These are phyloP conservation scores for Drosophila kuntzei DNA, from an alignment of 2,888 invertebrate species.

Conservation along the genomic window DNA sequence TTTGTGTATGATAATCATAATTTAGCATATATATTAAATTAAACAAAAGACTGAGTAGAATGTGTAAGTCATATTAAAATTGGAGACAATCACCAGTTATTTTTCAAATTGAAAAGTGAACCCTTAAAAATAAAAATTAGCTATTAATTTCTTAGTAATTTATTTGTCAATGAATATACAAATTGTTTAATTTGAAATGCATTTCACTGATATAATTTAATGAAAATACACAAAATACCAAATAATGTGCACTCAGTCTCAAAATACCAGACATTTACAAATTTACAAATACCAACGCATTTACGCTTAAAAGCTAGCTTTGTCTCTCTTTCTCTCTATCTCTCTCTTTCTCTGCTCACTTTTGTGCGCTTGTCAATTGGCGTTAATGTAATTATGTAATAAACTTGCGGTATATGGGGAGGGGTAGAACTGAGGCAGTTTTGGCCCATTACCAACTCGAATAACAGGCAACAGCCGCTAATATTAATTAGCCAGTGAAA, in stretches of 20 bases:
- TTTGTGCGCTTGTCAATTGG: too few species aligned
- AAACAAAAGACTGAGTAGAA: too few species aligned
- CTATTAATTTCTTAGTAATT: not conserved
- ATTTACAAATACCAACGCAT: not conserved
- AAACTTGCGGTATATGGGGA: slow-evolving; percentile 45
- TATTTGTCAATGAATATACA: too few species aligned
- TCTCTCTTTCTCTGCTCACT: not conserved
- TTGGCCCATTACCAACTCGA: slow-evolving; percentile 50
- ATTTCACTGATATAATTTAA: not conserved
- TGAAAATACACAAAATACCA: not conserved
- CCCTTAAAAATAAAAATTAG: too few species aligned
- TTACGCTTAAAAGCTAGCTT: not conserved
- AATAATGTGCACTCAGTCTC: not conserved
- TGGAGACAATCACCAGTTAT: too few species aligned
- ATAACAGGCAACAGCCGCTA: slow-evolving; percentile 63
- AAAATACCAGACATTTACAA: not conserved
- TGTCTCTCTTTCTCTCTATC: not conserved
- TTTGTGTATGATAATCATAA: too few species aligned
- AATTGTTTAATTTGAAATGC: not conserved
- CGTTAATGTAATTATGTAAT: slow-evolving; percentile 76
- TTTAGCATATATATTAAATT: too few species aligned
- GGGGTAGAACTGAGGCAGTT: slow-evolving; percentile 45
- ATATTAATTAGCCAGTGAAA: slow-evolving; percentile 68
- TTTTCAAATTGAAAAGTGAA: too few species aligned
- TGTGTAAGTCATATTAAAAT: too few species aligned